Base-by-base conservation (phyloP, 2,888 invertebrate species). In the Trichogramma dendrolimi region DNA sequence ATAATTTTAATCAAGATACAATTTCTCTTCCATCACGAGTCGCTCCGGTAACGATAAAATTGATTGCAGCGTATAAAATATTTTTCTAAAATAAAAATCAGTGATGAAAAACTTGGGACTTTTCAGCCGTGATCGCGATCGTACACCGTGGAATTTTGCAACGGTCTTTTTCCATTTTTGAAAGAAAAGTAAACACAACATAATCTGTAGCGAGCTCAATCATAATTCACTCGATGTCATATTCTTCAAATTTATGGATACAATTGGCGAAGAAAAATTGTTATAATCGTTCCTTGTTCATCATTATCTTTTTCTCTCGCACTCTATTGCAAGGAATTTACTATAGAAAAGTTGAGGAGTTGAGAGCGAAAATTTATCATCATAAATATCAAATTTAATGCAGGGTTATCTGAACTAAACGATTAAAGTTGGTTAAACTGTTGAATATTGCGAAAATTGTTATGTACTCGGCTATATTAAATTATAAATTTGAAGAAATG, bases 401-500 rank as follows among this genome's bases (percentile, higher is more conserved):
- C 27, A 27, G 27, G 27, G 27, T 27, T 27, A 27, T 27, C 27
- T 27, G 27, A 27, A 27, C 27, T 27, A 27, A 27, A 27, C 27
- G 27, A 27, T 27, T 27, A 27, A 27, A 27, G 27, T 27, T 27
- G 27, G 27, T 27, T 27, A 27, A 27, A 27, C 27, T 27, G 27
- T 27, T 27, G 27, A 27, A 27, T 27, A 27, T 27, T 27, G 3
- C 27, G 3, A 27, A 27, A 27, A 27, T 27, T 27, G 27, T 27
- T 27, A 27, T 27, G 3, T 27, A 27, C 27, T 27, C 27, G 27
- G 27, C 27, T 27, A 27, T 27, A 27, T 27, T 27, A 27, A 27
- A 27, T 27, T 53, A 52, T 62, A 60, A 62, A 65, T 62, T 65
- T 65, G 60, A 62, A 65, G 65, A 62, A 60, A 66, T 63, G 61